Percentiles rank a stretch among this genome's conserved stretches.
These are phyloP conservation scores for Andrena bicolor DNA, from an alignment of 2,888 invertebrate genomes.

Conservation along the genomic window DNA sequence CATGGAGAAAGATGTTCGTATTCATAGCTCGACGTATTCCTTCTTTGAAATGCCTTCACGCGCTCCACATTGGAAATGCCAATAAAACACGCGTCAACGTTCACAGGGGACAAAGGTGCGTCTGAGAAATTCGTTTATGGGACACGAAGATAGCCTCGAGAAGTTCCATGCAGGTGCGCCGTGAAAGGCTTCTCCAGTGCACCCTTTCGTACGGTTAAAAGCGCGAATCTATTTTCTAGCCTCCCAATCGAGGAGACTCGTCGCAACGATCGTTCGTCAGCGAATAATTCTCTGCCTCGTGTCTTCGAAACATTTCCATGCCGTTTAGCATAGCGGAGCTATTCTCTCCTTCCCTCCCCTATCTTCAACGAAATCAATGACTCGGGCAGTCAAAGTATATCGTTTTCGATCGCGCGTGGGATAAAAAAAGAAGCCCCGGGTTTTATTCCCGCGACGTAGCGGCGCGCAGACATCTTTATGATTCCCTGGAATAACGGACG, in stretches of 20 bases:
- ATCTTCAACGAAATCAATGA: neutral
- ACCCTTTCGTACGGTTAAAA: neutral
- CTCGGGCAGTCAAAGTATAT: neutral
- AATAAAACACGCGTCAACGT: slow-evolving; percentile 2
- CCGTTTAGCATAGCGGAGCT: neutral
- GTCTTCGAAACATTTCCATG: neutral
- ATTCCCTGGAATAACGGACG: slow-evolving; percentile 46
- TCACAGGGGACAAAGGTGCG: neutral
- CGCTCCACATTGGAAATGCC: neutral
- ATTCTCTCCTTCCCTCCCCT: neutral
- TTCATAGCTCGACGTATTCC: neutral
- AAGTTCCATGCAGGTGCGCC: neutral
- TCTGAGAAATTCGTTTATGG: neutral
- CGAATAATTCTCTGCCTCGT: too few relatives aligned
- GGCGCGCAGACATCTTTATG: slow-evolving; percentile 45
- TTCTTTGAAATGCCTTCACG: neutral
- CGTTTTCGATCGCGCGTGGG: neutral
- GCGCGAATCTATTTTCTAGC: neutral
- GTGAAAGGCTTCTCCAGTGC: neutral
- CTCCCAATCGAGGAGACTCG: neutral
- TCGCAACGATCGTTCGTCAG: too few relatives aligned
- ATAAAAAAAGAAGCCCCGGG: neutral
- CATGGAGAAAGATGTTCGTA: neutral
- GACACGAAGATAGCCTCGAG: neutral
- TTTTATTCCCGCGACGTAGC: slow-evolving; percentile 39